Base-by-base conservation (phyloP, 2,797 vertebrate genomes). In the Hydrophis major region DNA sequence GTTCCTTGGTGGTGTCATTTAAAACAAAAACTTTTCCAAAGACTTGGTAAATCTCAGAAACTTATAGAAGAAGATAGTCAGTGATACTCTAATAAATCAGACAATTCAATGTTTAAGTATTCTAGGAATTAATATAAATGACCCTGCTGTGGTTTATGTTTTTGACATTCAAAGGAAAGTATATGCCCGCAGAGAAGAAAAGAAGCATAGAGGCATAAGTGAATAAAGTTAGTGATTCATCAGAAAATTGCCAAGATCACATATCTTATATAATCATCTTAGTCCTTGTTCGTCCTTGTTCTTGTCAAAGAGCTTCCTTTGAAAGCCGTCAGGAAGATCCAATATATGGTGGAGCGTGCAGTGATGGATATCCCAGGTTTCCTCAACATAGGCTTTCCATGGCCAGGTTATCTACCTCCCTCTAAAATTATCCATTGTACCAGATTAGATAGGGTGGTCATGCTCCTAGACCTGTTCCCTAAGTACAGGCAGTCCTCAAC, bases 61-160 rank as follows among this genome's bases (percentile, higher is more conserved):
- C 55, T 47, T 4, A 20, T 60, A 32, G 56, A 63, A 63, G 47
- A 89, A 91, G n/a, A 57, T 93, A 53, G 61, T 25, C 86, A 78
- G 83, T 55, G 60, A 90, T 32, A 92, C n/a, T 89, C 4, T n/a
- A 86, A 59, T 78, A 74, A 88, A 89, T 89, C 42, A 92, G 20
- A 27, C 7, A 47, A 59, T n/a, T 92, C 55, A 89, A 56, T 87
- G 27, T 56, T n/a, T 66, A 90, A 57, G 86, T 55, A 59, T 87
- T 74, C 47, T 69, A 74, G 55, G 56, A 83, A 32, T 37, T 59
- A 47, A 63, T 37, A 16, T 86, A 32, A 89, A 60, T 56, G 57
- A 86, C n/a, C 56, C 74, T 86, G 78, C 37, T 53, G 66, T 93
- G 47, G 32, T 32, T 90, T 90, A 27, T n/a, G 60, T 42, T 86